These are phyloP conservation scores for Gasteruption jaculator DNA, from an alignment of 2,888 invertebrate species.

Conservation along the genomic window DNA sequence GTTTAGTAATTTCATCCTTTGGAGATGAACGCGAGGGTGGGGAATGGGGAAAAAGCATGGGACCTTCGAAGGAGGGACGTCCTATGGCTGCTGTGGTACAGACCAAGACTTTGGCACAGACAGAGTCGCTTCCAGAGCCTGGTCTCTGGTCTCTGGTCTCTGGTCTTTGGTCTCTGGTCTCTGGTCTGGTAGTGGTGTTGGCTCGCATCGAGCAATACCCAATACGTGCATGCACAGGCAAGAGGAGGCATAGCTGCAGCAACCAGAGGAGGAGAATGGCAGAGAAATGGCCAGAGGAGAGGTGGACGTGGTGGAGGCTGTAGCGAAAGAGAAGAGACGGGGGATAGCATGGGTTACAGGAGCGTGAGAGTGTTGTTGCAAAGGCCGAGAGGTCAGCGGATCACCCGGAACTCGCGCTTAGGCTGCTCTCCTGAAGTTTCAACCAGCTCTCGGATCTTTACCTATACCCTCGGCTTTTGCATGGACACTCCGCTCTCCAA, in stretches of 20 bases:
- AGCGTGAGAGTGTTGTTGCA: conserved; percentile 53
- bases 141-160: too few relatives aligned
- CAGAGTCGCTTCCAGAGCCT: too few relatives aligned
- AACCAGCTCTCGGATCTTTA: conserved; percentile 39
- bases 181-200: too few relatives aligned
- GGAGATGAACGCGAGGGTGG: not conserved
- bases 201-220: too few relatives aligned
- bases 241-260: conserved; percentile 8
- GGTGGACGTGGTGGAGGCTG: conserved; percentile 22
- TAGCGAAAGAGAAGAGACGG: conserved; percentile 7
- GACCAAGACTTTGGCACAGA: too few relatives aligned
- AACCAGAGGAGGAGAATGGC: conserved; percentile 13
- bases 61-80: not conserved
- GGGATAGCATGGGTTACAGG: conserved; percentile 50
- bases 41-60: not conserved
- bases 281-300: conserved; percentile 17
- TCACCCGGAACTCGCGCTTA: conserved; percentile 52
- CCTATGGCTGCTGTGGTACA: not conserved
- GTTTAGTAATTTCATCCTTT: too few relatives aligned
- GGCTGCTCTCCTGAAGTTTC: conserved; percentile 42
- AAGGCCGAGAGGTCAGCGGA: conserved; percentile 53
- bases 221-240: conserved; percentile 4
- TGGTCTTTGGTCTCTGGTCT: too few relatives aligned
- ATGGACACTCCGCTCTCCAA: too few relatives aligned
- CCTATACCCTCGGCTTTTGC: conserved; percentile 38